Base-by-base conservation (phyloP, 2,113 vertebrate genomes). In the Podarcis raffonei region DNA sequence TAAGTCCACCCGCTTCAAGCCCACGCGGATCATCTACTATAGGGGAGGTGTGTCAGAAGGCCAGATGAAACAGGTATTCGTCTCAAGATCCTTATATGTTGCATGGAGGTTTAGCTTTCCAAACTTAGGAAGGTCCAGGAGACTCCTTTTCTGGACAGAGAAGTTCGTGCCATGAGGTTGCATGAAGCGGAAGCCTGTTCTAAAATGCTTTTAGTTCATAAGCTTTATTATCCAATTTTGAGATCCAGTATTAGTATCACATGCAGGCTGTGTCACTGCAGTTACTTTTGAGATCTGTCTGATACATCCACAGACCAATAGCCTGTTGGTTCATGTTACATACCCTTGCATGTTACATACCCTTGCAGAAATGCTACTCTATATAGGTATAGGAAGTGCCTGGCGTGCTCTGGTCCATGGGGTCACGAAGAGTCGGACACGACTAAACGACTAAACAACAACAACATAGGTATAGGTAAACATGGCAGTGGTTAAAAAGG, bases 1-100 rank as follows among this genome's bases (percentile, higher is more conserved):
- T 97, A 99, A 99, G 93, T 99, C 99, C 69, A 99, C 99, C 0
- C 98, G 98, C 72, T 99, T 99, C 96, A 99, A 99, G 94, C 99
- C 99, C 89, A 99, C 99, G 0, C 97, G 99, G n/a, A 99, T 99
- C 91, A 99, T 99, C 94, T 99, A 99, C 88, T 99, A 99, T 92
- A 98, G 99, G 20, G 99, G 98, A 23, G 99, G 99, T 1, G 99
- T 99, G 9, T 99, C 99, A 0, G 99, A 99, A 96, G 99, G 99
- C 59, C 99, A 99, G 92, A 99, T 99, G 98, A 99, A 99, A 86
- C 99, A 99, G 98, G 99, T 99, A 92, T 84, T 68, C 62, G 8
- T 39, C 59, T 59, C 0, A 1, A 13, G 0, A 2, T 4, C n/a
- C 69, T 77, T 72, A 65, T 4, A 2, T 53, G 48, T 2, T 42